phyloP scores from a whole-genome alignment of 2,888 invertebrate genomes.

The Lasioglossum morio region DNA sequence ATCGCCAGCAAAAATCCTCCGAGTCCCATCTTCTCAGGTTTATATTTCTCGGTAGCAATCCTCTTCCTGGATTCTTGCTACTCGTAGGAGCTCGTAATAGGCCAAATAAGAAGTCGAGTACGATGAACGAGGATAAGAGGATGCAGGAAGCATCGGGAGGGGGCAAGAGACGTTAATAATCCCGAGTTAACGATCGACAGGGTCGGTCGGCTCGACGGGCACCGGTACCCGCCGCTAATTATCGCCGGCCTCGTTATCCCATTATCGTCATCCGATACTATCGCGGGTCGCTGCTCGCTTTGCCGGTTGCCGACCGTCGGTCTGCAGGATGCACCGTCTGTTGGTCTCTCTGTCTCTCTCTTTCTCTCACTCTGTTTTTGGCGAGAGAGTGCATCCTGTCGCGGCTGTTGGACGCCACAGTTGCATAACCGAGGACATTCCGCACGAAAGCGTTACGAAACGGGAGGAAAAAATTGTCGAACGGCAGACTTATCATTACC shows the following conservation, averaged over 20 bases:
- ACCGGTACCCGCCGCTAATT: slow-evolving; percentile 54
- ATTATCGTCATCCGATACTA: slow-evolving; percentile 64
- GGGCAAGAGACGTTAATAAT: background rate
- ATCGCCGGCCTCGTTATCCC: slow-evolving; percentile 63
- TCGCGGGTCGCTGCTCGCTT: slow-evolving; percentile 36
- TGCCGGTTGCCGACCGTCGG: slow-evolving; percentile 49
- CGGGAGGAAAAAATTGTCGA: background rate
- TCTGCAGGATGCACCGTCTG: slow-evolving; percentile 27
- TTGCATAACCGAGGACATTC: slow-evolving; percentile 38
- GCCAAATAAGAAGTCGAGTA: background rate
- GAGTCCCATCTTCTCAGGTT: background rate
- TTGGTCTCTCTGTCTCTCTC: background rate
- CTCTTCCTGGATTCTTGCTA: background rate
- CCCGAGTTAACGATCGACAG: slow-evolving; percentile 43
- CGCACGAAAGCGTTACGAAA: slow-evolving; percentile 8
- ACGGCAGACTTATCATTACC: background rate
- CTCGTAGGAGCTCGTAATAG: background rate
- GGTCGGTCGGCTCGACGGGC: slow-evolving; percentile 20
- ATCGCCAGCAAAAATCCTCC: background rate
- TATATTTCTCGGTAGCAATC: background rate
- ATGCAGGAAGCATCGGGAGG: background rate
- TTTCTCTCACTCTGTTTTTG: background rate
- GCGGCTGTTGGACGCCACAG: background rate
- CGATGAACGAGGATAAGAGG: background rate
- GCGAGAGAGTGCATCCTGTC: background rate